Percentiles rank a stretch among this genome's conserved stretches.
These are phyloP conservation scores for Clytia hemisphaerica DNA, from an alignment of 30 jellyfish, hydroid and myxozoan genomes.

Conservation along the genomic window DNA sequence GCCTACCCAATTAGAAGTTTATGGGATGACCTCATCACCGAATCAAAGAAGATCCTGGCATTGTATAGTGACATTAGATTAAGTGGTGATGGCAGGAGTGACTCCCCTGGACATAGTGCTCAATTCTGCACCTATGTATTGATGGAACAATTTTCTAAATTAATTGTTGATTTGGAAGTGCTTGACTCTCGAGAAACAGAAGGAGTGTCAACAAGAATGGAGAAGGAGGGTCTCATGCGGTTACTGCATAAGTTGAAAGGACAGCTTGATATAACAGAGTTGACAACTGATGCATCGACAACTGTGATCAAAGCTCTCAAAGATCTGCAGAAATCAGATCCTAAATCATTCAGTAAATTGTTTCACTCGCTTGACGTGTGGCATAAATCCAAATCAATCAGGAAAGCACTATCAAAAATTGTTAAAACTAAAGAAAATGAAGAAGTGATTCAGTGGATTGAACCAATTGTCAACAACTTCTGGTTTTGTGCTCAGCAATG, in stretches of 20 bases:
- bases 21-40: slow-evolving; percentile 3
- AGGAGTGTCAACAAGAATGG: slow-evolving; percentile 31
- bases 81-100: no score
- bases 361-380: no score
- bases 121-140: slow-evolving; percentile 20
- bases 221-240: slow-evolving; percentile 18
- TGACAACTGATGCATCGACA: slow-evolving; percentile 39
- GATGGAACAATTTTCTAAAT: slow-evolving; percentile 28
- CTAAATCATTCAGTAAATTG: no score
- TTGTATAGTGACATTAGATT: not conserved
- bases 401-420: slow-evolving; percentile 2
- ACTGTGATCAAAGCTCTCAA: slow-evolving; percentile 7
- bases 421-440: slow-evolving; percentile 14
- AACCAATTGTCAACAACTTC: slow-evolving; percentile 19
- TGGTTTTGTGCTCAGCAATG: slow-evolving; percentile 14
- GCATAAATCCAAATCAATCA: no score
- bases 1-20: not conserved
- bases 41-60: not conserved
- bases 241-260: not conserved
- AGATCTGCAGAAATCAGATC: not conserved
- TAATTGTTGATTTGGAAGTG: slow-evolving; percentile 21
- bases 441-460: slow-evolving; percentile 3
- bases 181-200: slow-evolving; percentile 22
- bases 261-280: slow-evolving; percentile 3
- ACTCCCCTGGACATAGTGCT: slow-evolving; percentile 38